Evolutionary conservation across 2,888 invertebrate genomes (phyloP), one percentile per base, ranked within the genome.

Genomic region (Mallateleia sp.): DNA sequence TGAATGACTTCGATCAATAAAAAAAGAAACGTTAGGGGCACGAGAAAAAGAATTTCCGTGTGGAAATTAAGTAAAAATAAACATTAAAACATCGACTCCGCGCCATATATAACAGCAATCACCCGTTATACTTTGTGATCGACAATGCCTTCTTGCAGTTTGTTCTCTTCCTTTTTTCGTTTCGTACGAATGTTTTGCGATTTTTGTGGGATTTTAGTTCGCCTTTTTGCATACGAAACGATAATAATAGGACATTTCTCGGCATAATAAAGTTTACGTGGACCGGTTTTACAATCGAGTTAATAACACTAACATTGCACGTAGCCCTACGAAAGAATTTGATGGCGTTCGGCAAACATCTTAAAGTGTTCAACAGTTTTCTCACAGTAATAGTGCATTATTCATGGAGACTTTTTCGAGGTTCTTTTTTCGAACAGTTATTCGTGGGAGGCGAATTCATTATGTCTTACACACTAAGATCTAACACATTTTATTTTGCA

Each of bases 271-370:
- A 75, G 60, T 80, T 80, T 75, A 85, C 75, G 58, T 45, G 80
- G 80, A 85, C 85, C 85, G 85, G 85, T 80, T 85, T 80, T 75
- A 77, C 80, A 80, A 71, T 77, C 80, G 54, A 56, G 62, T 75
- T 75, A 56, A 85, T 77, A 85, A 80, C 52, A 56, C 75, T 58
- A 75, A 72, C 79, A 67, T 60, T 62, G 67, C 74, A 79, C 69
- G 74, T 69, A 85, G 72, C 62, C 54, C 54, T 85, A 45, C 67
- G 67, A 60, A 78, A 24, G 71, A 84, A 84, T 84, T 72, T 72
- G 66, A 78, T 58, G 58, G 14, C 66, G 50, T 66, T 72, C 84
- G 72, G 78, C 60, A 84, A 78, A 79, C 72, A 79, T 67, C 72
- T 84, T 56, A 72, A 84, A 78, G 20, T 18, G 22, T 15, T 72